Conservation (phyloP, 1,140 invertebrate species). For the Campodea augens region DNA sequence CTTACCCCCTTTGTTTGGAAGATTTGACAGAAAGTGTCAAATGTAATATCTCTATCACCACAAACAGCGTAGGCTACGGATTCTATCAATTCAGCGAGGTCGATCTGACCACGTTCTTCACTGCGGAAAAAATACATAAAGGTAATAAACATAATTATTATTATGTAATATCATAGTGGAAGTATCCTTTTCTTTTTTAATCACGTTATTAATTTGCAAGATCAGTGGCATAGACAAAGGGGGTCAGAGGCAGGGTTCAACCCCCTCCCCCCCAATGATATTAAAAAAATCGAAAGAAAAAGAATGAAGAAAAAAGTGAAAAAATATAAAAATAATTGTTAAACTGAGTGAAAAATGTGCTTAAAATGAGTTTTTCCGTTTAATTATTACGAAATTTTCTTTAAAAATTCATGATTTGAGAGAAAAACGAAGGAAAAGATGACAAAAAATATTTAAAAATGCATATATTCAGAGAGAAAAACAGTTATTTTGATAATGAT, state of each 20-base stretch:
- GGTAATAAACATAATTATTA: not conserved
- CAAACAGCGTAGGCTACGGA: slow-evolving; percentile 64
- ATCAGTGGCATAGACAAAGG: not conserved
- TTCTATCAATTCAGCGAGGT: slow-evolving; percentile 63
- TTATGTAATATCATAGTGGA: not conserved
- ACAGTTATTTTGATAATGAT: too few species aligned
- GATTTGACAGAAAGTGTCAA: slow-evolving; percentile 49
- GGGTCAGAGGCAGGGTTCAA: too few species aligned
- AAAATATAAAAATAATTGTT: too few species aligned
- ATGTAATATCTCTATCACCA: slow-evolving; percentile 45
- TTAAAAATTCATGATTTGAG: too few species aligned
- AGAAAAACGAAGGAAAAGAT: too few species aligned
- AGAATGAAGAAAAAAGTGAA: too few species aligned
- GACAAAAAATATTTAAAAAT: too few species aligned
- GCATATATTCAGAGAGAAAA: too few species aligned
- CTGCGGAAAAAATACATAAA: slow-evolving; percentile 28
- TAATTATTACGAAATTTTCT: too few species aligned
- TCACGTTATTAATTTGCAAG: not conserved
- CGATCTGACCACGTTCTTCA: slow-evolving; percentile 50
- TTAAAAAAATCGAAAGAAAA: slow-evolving; percentile 2
- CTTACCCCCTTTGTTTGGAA: slow-evolving; percentile 62
- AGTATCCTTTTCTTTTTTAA: not conserved
- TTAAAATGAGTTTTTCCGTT: too few species aligned
- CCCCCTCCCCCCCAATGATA: too few species aligned
- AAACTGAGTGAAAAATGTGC: too few species aligned